These are phyloP conservation scores for Suricata suricatta DNA, from an alignment of 2,113 vertebrate genomes.

Conservation along the genomic window DNA sequence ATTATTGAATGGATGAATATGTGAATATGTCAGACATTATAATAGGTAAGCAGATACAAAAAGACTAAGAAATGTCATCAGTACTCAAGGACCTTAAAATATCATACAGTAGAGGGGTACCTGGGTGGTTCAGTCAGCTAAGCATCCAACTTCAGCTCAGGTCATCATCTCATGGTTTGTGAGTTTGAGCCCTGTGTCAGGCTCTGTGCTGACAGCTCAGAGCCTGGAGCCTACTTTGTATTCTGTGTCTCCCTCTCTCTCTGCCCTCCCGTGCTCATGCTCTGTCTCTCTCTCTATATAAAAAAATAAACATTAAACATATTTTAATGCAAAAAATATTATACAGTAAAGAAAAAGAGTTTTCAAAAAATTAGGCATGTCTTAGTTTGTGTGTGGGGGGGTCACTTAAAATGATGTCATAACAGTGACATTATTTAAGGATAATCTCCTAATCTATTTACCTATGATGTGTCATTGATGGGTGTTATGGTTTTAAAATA, in stretches of 20 bases:
- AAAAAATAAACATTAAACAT: too few species aligned
- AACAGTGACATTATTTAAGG: not conserved
- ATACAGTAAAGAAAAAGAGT: not conserved
- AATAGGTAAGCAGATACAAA: not conserved
- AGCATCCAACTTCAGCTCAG: too few species aligned
- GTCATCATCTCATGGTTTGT: too few species aligned
- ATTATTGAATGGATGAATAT: not conserved
- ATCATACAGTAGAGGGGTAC: too few species aligned
- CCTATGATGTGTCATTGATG: not conserved
- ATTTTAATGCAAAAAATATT: not conserved
- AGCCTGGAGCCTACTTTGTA: too few species aligned
- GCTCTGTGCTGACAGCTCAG: too few species aligned
- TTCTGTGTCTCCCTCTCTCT: too few species aligned
- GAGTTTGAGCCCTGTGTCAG: too few species aligned
- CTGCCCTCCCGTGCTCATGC: too few species aligned
- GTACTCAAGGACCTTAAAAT: not conserved
- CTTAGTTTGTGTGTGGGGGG: not conserved
- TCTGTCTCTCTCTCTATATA: too few species aligned
- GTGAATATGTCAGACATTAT: not conserved
- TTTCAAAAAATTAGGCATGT: not conserved
- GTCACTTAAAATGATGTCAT: not conserved
- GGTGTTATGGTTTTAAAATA: not conserved
- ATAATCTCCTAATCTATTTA: not conserved
- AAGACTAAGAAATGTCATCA: slow-evolving; percentile 16
- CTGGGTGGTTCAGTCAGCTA: too few species aligned